Percentiles rank a stretch among this genome's conserved stretches.
Conservation (phyloP, 2,797 vertebrate species). For the Mormyrops attenuatus region DNA sequence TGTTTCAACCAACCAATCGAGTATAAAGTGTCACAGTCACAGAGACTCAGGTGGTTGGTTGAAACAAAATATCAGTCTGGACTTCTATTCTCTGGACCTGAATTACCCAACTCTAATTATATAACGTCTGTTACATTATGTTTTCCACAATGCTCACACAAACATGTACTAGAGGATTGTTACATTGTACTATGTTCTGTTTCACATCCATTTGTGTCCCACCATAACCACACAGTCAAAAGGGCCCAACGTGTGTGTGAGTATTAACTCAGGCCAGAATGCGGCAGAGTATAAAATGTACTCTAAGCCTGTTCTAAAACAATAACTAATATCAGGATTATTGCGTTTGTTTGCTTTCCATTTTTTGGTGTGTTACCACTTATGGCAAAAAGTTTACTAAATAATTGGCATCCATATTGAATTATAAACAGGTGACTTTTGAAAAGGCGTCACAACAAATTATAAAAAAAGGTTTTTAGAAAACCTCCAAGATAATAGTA, state of each 20-base stretch:
- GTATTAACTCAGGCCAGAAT: not conserved
- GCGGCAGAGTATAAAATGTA: not conserved
- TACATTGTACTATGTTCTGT: not conserved
- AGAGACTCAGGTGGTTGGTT: too few relatives aligned
- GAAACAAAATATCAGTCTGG: too few relatives aligned
- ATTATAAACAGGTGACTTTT: not conserved
- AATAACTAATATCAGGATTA: not conserved
- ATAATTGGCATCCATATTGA: not conserved
- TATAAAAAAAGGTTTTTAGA: not conserved
- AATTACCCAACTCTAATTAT: not conserved
- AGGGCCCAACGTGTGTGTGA: not conserved
- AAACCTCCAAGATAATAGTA: not conserved
- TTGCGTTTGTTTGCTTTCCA: not conserved
- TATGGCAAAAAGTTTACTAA: not conserved
- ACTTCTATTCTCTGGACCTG: too few relatives aligned
- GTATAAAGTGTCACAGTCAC: too few relatives aligned
- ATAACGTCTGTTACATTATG: not conserved
- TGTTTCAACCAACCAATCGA: too few relatives aligned
- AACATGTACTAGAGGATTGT: not conserved
- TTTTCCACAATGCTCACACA: not conserved
- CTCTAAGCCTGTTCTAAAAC: not conserved
- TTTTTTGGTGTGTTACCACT: not conserved
- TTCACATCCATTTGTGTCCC: not conserved
- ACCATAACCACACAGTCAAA: not conserved
- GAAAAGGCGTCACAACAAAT: not conserved